Conservation (phyloP, 2,113 vertebrate species). For the Pimephales promelas region DNA sequence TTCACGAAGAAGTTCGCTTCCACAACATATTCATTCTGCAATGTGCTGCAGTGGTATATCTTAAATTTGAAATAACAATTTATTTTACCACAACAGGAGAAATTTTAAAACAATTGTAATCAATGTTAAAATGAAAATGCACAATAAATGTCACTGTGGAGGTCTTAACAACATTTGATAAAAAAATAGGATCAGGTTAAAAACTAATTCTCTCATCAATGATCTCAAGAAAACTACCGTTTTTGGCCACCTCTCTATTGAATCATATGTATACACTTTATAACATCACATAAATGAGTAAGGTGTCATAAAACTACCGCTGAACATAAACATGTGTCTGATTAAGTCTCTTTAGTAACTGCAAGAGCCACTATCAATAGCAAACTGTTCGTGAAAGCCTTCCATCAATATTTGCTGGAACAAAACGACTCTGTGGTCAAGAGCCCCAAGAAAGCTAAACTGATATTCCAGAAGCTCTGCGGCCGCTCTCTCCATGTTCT, state of each 20-base stretch:
- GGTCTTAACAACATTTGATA: no score
- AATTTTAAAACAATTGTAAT: no score
- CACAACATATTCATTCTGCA: not conserved
- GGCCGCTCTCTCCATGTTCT: not conserved
- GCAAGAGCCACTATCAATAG: not conserved
- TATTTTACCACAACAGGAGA: not conserved
- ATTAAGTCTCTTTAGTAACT: not conserved
- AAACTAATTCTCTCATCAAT: no score
- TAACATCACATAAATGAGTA: not conserved
- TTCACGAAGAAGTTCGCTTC: not conserved
- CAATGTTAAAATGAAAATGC: no score
- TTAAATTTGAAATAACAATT: not conserved
- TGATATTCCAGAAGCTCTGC: slow-evolving; percentile 29
- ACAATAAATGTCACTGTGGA: no score
- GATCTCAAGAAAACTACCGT: no score
- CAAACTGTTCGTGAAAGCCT: not conserved
- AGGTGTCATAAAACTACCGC: not conserved
- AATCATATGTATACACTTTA: not conserved
- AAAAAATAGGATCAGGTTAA: no score
- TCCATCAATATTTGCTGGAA: slow-evolving; percentile 17
- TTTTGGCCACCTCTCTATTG: not conserved
- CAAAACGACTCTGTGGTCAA: not conserved
- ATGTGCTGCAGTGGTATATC: not conserved
- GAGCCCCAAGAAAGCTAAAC: slow-evolving; percentile 24
- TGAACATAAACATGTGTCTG: not conserved